Evolutionary conservation across 2,113 vertebrate species (phyloP).

Genomic region (Dicaeum eximium): DNA sequence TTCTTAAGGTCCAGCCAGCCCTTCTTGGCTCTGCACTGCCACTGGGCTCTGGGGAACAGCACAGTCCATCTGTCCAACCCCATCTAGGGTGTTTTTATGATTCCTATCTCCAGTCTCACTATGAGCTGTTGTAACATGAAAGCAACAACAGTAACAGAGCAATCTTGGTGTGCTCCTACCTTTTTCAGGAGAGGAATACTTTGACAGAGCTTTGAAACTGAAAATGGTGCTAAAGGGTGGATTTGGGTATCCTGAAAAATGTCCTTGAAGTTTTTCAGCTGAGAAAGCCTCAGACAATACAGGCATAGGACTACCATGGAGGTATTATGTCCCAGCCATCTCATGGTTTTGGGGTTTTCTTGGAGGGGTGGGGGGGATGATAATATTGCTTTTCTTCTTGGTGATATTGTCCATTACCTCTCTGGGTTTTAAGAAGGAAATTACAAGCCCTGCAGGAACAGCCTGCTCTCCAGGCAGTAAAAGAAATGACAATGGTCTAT

Average conservation of each 20-base stretch:
- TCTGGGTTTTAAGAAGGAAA: background rate
- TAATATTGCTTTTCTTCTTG: background rate
- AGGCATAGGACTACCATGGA: background rate
- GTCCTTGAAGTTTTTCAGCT: background rate
- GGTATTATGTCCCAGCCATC: background rate
- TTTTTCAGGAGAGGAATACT: background rate
- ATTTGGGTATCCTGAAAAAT: background rate
- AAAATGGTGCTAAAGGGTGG: background rate
- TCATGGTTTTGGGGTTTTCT: background rate
- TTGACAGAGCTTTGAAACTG: background rate
- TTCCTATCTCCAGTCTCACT: background rate
- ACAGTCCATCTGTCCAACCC: background rate
- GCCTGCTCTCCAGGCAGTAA: background rate
- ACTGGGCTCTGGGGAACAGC: background rate
- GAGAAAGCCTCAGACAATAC: background rate
- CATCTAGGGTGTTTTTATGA: background rate
- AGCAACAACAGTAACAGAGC: background rate
- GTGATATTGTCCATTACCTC: background rate
- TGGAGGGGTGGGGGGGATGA: accelerated
- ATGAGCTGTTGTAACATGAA: background rate
- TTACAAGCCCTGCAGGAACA: background rate
- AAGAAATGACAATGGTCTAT: background rate
- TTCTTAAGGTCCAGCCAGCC: background rate
- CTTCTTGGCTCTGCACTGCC: background rate
- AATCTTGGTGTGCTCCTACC: background rate